Conservation (phyloP, 2,888 invertebrate genomes). For the Hecatera dysodea region DNA sequence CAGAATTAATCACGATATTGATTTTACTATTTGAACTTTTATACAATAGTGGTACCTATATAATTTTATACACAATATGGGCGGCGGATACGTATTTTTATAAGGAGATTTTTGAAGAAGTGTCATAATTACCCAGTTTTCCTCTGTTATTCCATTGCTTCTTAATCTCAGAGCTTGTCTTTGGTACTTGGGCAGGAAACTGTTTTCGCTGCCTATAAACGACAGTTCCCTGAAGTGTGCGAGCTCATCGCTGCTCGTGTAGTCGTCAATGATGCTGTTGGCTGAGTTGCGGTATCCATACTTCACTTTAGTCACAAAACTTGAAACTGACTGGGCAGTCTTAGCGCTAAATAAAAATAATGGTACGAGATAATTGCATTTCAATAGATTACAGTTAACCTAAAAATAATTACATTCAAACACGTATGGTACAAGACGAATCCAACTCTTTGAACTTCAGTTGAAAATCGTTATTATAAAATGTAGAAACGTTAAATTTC, state of each 20-base stretch:
- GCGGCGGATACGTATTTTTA: not conserved
- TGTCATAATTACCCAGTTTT: constrained; percentile 72
- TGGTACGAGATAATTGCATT: not conserved
- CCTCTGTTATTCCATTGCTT: constrained; percentile 75
- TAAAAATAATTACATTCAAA: not conserved
- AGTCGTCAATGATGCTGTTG: constrained; percentile 81
- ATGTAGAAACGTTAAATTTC: not conserved
- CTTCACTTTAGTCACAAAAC: constrained; percentile 83
- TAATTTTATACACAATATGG: no score
- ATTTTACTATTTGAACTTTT: no score
- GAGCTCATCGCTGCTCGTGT: constrained; percentile 76
- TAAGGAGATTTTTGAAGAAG: not conserved
- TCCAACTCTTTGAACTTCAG: not conserved
- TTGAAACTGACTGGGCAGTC: constrained; percentile 85
- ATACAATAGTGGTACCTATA: no score
- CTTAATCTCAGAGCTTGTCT: constrained; percentile 75
- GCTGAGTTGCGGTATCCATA: constrained; percentile 89
- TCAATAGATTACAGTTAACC: not conserved
- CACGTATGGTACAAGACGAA: no score
- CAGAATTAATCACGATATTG: no score
- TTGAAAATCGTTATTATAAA: not conserved
- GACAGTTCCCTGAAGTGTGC: constrained; percentile 81
- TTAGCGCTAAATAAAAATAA: constrained; percentile 75
- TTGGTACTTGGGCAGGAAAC: constrained; percentile 86
- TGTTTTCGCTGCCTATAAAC: constrained; percentile 91